Evolutionary conservation across 2,888 invertebrate species (phyloP), one percentile per base, ranked within the genome.

Genomic region (Pinctada fucata): DNA sequence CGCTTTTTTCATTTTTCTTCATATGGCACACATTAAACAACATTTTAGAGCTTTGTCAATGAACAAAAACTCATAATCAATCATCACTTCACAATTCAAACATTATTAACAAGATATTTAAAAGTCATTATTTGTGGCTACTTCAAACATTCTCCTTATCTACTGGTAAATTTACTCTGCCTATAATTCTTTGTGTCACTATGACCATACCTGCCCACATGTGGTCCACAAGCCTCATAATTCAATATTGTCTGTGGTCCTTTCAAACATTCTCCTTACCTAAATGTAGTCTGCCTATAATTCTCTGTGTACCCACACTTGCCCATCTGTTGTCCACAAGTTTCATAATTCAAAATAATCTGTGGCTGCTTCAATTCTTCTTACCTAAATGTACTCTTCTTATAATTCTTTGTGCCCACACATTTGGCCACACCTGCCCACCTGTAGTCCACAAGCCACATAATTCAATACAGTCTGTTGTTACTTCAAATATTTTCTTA

Each of bases 361-460:
- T 31, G 31, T 31, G 31, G 31, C 31, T 31, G 31, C 31, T 31
- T 31, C 31, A 31, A 31, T 31, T 31, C 31, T 31, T 31, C 88
- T 84, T 79, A 92, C 92, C 91, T 84, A 92, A 83, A 93, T 99
- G 99, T 87, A 99, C 97, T 80, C 99, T 95, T 1, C 99, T 99
- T 82, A 98, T 96, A 87, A 99, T 98, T 87, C 96, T 95, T 92
- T 0, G 97, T 96, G 3, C 99, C 99, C 10, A 99, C 99, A 75
- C 99, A 99, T 93, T 98, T 98, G 0, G 99, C 99, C 81, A 98
- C 96, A 2, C 99, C 99, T 1, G 97, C 96, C 97, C 98, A 99
- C 91, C 97, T 95, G 0, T 95, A 95, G 91, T 99, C 99, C 2
- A 94, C 93, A 69, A 94, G 87, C 50, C 93, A 88, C 89, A 92